Evolutionary conservation across 1,140 invertebrate species (phyloP).

Genomic region (Tyrophagus putrescentiae): DNA sequence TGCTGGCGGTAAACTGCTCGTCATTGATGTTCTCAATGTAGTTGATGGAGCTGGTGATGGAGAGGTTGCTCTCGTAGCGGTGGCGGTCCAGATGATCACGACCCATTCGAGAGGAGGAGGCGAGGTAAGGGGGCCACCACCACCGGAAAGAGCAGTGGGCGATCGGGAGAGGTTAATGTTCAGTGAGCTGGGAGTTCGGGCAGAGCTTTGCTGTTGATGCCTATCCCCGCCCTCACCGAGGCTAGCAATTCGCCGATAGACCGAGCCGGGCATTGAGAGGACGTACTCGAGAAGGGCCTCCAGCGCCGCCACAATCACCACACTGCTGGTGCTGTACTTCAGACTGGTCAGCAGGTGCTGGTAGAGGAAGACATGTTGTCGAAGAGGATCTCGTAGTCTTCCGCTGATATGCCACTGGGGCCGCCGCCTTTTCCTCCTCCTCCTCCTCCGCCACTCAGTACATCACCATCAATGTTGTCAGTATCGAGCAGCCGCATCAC

Average conservation of each 20-base stretch:
- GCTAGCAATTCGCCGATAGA: constrained; percentile 44
- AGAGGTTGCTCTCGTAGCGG: constrained; percentile 8
- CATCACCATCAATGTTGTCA: too few species aligned
- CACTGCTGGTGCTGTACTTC: constrained; percentile 57
- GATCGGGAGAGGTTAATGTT: background rate
- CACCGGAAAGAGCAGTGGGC: background rate
- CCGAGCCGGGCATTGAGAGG: constrained; percentile 44
- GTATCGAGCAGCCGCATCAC: background rate
- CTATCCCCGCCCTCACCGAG: constrained; percentile 38
- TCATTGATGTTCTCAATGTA: constrained; percentile 13
- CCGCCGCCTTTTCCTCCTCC: too few species aligned
- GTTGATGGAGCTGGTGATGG: constrained; percentile 4
- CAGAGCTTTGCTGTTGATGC: background rate
- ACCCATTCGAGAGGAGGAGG: background rate
- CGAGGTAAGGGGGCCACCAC: background rate
- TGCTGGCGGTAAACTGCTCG: too few species aligned
- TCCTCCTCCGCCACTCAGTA: too few species aligned
- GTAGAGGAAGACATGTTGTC: constrained; percentile 46
- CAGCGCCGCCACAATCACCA: constrained; percentile 56
- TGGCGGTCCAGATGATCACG: background rate
- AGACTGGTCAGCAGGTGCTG: constrained; percentile 60
- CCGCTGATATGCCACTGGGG: constrained; percentile 35
- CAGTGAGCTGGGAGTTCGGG: too few species aligned
- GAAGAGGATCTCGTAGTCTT: constrained; percentile 18
- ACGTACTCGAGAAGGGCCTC: constrained; percentile 62